phyloP scores from a whole-genome alignment of 2,113 vertebrate species.

The Turdus rufiventris region DNA sequence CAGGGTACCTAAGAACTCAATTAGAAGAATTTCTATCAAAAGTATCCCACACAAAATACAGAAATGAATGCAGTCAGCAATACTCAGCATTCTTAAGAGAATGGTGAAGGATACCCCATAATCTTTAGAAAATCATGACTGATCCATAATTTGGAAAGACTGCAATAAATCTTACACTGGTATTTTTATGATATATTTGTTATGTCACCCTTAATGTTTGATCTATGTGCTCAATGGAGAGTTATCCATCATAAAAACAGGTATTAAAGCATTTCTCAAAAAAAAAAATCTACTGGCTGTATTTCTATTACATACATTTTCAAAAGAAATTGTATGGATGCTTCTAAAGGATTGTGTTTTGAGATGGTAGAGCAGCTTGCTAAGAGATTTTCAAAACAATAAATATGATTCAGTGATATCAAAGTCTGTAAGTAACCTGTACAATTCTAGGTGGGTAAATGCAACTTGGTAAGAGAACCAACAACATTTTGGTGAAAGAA shows the following conservation, averaged over 20 bases:
- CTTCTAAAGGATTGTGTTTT: not conserved
- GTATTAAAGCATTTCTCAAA: not conserved
- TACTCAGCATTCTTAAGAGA: not conserved
- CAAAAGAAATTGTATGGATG: not conserved
- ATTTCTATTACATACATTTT: not conserved
- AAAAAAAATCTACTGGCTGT: not conserved
- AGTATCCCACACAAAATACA: not conserved
- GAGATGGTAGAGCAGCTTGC: not conserved
- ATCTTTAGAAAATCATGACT: not conserved
- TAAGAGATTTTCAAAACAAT: not conserved
- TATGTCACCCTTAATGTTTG: not conserved
- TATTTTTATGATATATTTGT: not conserved
- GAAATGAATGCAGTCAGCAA: not conserved
- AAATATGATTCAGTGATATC: not conserved
- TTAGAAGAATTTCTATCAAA: not conserved
- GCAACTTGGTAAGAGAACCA: not conserved
- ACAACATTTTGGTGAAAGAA: not conserved
- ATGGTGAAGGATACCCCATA: not conserved
- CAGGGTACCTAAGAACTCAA: not conserved
- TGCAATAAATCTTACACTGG: not conserved
- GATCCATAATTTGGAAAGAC: not conserved
- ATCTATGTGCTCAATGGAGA: not conserved
- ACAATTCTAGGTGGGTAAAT: not conserved
- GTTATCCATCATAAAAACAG: not conserved
- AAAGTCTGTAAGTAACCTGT: not conserved